phyloP scores from a whole-genome alignment of 2,888 invertebrate species.

The Embidobia sp. region DNA sequence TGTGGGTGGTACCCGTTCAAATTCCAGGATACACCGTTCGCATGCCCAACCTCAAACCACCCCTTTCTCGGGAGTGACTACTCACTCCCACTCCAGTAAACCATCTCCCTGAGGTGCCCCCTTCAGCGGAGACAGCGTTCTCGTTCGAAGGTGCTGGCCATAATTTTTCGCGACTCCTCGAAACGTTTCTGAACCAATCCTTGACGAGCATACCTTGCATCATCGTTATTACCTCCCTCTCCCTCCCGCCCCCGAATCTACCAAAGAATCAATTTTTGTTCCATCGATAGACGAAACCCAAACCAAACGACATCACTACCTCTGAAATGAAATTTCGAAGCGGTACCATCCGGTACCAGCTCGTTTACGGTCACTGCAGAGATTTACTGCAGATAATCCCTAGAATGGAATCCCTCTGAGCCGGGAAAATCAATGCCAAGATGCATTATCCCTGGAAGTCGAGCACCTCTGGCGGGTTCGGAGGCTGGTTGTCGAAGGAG shows the following conservation, averaged over 20 bases:
- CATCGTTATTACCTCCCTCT: too few relatives aligned
- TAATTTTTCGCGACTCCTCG: conserved; percentile 68
- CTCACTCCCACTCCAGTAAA: conserved; percentile 57
- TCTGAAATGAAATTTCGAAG: background rate
- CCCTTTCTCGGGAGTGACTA: conserved; percentile 65
- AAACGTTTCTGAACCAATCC: too few relatives aligned
- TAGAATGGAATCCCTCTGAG: too few relatives aligned
- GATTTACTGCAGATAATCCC: too few relatives aligned
- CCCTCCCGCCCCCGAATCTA: too few relatives aligned
- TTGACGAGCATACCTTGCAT: too few relatives aligned
- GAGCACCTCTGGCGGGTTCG: too few relatives aligned
- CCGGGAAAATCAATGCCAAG: too few relatives aligned
- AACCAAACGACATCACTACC: too few relatives aligned
- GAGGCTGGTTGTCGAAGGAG: conserved; percentile 44
- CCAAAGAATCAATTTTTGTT: too few relatives aligned
- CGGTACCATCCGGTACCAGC: conserved; percentile 10
- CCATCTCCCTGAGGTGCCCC: conserved; percentile 56
- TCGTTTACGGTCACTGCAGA: too few relatives aligned
- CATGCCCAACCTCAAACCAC: conserved; percentile 79
- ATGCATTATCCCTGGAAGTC: conserved; percentile 18
- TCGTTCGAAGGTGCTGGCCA: conserved; percentile 69
- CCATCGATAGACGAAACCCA: too few relatives aligned
- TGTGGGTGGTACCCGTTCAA: conserved; percentile 82
- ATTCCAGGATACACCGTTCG: conserved; percentile 84
- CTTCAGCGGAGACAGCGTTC: conserved; percentile 63